A percentile compares a stretch with the other conserved stretches of the same genome.
Conservation (phyloP, 2,797 vertebrate species). For the Cynopterus sphinx region DNA sequence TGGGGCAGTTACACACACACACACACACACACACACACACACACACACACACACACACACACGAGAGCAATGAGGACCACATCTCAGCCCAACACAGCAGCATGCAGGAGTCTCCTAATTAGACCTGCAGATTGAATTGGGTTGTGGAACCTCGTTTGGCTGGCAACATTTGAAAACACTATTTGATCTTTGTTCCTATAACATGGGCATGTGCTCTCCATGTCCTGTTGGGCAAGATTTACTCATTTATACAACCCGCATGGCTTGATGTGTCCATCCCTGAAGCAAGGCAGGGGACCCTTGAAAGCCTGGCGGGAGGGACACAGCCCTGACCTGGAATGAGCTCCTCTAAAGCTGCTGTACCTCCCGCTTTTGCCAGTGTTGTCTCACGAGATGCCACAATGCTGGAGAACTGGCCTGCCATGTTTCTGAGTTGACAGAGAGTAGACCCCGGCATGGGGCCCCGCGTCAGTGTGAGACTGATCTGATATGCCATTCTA, state of each 20-base stretch:
- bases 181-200: neutral
- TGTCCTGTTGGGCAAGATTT: neutral
- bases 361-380: neutral
- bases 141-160: neutral
- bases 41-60: neutral
- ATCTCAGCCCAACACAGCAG: neutral
- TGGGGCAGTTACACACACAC: neutral
- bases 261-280: neutral
- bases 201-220: neutral
- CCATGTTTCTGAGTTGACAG: neutral
- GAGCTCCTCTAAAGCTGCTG: neutral
- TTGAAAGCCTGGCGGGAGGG: neutral
- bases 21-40: neutral
- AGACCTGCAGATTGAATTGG: neutral
- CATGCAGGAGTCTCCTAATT: neutral
- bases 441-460: neutral
- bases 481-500: accelerated
- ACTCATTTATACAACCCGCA: neutral
- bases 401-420: neutral
- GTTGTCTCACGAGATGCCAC: neutral
- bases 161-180: neutral
- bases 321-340: neutral
- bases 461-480: neutral
- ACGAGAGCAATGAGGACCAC: no score
- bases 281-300: neutral